Conservation (phyloP, 53 echinoderm and acorn worm genomes). For the Astropecten irregularis region DNA sequence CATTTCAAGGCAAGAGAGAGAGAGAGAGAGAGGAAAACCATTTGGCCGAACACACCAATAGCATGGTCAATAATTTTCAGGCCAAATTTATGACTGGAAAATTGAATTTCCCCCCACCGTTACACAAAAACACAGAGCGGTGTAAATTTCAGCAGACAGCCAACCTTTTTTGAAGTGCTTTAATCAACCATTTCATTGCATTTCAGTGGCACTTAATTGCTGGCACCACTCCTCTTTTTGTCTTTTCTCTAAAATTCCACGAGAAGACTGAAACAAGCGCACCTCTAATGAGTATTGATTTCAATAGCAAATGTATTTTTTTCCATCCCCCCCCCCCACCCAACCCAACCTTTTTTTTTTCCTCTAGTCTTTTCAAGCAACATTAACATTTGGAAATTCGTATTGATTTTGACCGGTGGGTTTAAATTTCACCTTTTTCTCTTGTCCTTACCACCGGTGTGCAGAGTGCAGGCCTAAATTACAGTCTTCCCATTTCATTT, state of each 20-base stretch:
- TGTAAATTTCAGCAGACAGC: not conserved
- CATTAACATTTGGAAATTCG: constrained; percentile 34
- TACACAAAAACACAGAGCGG: not conserved
- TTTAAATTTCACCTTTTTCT: constrained; percentile 31
- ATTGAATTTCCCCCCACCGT: not conserved
- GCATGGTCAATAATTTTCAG: too few species aligned
- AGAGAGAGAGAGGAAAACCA: too few species aligned
- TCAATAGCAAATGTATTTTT: constrained; percentile 1
- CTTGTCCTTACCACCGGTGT: not conserved
- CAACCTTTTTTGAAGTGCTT: not conserved
- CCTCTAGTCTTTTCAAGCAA: not conserved
- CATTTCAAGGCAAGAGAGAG: too few species aligned
- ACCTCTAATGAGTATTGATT: not conserved
- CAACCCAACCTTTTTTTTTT: not conserved
- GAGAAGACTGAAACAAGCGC: not conserved
- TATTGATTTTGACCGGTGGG: constrained; percentile 36
- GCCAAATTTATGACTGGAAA: not conserved
- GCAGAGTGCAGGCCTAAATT: constrained; percentile 7
- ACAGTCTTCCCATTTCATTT: constrained; percentile 1
- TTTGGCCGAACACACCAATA: too few species aligned
- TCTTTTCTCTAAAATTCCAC: not conserved
- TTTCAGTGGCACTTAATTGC: not conserved
- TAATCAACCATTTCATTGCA: not conserved
- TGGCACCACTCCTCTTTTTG: not conserved
- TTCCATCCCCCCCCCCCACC: too few species aligned